Evolutionary conservation across 1,140 invertebrate species (phyloP), one percentile per base, ranked within the genome.

Genomic region (Choristoneura fumiferana): DNA sequence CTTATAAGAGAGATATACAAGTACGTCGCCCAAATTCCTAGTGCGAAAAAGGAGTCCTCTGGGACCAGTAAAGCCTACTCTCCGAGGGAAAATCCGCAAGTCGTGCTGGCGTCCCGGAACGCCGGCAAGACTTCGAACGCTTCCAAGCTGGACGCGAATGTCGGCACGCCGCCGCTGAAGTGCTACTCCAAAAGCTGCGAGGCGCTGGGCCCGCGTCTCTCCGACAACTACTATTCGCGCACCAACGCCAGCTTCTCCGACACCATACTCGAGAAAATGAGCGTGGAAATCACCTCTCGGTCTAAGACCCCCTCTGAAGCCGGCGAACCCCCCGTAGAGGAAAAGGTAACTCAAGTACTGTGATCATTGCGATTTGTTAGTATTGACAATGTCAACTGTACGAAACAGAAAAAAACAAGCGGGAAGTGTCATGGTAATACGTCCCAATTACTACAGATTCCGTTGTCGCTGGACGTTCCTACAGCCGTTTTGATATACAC

Each of bases 1-100:
- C 58, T 87, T 1, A 78, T 88, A 39, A 86, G 83, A 69, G 77
- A 88, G 65, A 86, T 88, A 33, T 85, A 88, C 43, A 83, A 86
- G 56, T 69, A 68, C 38, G 75, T 88, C 10, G 68, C 73, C 18
- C 76, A 79, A 65, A 77, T 65, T 33, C 70, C 74, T 10, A 71
- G 43, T 15, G 73, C 68, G 53, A 58, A 65, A 55, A 54, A 64
- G 9, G 13, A 57, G 37, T n/a, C 34, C 39, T 36, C 14, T 9
- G 34, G 45, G 59, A 33, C 18, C 57, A 57, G 49, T 33, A 6
- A 29, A 1, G 12, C 22, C 6, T 29, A 22, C 13, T 18, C 58
- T 18, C 43, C 37, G n/a, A 57, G 55, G 17, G 9, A 34, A 8
- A 9, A 1, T 8, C 62, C 54, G 12, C 35, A 54, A n/a, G 15